phyloP scores from a whole-genome alignment of 2,797 vertebrate species.

The Callimico goeldii region DNA sequence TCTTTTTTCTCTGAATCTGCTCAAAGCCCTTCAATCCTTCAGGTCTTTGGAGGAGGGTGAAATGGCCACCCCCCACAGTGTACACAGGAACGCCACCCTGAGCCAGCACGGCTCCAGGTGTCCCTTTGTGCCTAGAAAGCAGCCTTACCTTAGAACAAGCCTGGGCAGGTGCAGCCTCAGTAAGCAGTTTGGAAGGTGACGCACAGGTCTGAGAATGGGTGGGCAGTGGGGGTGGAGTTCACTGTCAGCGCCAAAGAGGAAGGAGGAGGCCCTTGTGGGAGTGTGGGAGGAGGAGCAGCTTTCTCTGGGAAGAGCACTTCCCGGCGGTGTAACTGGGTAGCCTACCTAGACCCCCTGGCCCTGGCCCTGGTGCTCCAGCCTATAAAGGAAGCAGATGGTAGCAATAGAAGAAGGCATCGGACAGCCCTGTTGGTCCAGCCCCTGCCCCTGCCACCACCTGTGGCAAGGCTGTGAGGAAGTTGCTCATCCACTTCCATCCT shows the following conservation, averaged over 20 bases:
- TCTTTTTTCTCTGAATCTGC: neutral
- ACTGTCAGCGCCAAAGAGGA: neutral
- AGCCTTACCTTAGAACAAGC: conserved; percentile 11
- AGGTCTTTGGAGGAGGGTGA: neutral
- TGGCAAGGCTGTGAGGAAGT: neutral
- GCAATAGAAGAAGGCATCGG: neutral
- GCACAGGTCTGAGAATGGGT: neutral
- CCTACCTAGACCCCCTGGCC: neutral
- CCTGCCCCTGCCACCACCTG: no score
- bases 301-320: neutral
- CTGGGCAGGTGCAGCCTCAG: conserved; percentile 31
- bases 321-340: neutral
- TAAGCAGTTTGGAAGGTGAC: neutral
- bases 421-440: neutral
- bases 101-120: neutral
- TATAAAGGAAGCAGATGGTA: neutral
- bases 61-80: neutral
- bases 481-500: no score
- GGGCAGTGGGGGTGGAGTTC: neutral
- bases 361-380: neutral
- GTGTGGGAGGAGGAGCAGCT: neutral
- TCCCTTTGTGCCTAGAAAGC: neutral
- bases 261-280: neutral
- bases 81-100: neutral
- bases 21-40: neutral